phyloP scores from a whole-genome alignment of 2,888 invertebrate genomes.

The Galeruca laticollis region DNA sequence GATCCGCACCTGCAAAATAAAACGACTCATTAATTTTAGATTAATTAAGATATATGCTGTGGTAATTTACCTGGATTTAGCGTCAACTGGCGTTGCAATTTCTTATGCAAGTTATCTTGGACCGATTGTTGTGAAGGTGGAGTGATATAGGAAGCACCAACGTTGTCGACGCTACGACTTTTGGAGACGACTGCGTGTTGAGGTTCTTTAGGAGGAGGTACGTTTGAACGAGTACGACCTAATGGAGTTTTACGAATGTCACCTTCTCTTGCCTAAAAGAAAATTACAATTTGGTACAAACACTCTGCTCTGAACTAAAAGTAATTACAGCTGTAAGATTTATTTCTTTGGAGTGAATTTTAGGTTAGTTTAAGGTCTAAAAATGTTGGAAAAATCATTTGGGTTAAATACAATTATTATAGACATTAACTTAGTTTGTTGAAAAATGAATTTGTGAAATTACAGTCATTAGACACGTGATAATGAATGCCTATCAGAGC shows the following conservation, averaged over 20 bases:
- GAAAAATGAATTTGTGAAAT: no score
- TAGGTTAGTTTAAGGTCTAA: no score
- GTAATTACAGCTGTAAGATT: background rate
- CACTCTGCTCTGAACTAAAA: no score
- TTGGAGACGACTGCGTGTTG: slow-evolving; percentile 68
- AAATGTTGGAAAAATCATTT: no score
- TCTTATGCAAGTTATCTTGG: slow-evolving; percentile 79
- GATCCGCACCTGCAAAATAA: slow-evolving; percentile 72
- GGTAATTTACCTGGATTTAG: slow-evolving; percentile 74
- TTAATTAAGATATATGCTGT: background rate
- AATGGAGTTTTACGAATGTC: slow-evolving; percentile 72
- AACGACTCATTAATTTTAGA: background rate
- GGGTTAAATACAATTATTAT: no score
- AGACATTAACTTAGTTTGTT: no score
- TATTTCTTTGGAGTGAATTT: no score
- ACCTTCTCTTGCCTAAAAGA: slow-evolving; percentile 48
- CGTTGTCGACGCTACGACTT: slow-evolving; percentile 71
- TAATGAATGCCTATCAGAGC: no score
- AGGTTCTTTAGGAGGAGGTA: slow-evolving; percentile 66
- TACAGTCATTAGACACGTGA: no score
- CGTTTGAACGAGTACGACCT: slow-evolving; percentile 77
- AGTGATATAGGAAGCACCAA: slow-evolving; percentile 54
- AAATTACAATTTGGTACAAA: background rate
- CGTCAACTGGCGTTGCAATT: slow-evolving; percentile 83
- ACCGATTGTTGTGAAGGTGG: slow-evolving; percentile 46